These are phyloP conservation scores for Apodemia duryi DNA, from an alignment of 2,888 invertebrate genomes.

Conservation along the genomic window DNA sequence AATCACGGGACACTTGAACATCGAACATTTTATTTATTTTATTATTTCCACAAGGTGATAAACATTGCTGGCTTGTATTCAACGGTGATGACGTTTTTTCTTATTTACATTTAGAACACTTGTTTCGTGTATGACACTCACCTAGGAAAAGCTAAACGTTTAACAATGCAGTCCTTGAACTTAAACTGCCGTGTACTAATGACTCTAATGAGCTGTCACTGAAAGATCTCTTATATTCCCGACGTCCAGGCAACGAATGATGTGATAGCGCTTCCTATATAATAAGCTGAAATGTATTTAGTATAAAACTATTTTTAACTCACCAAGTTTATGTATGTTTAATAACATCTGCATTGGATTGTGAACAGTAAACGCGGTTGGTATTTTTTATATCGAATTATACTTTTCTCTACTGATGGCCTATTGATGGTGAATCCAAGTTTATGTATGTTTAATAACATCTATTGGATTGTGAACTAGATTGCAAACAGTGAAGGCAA, in stretches of 20 bases:
- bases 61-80: constrained; percentile 6
- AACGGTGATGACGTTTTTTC: constrained; percentile 6
- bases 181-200: constrained; percentile 47
- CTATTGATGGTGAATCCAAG: too few species aligned
- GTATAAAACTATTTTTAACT: constrained; percentile 60
- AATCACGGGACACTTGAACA: background rate
- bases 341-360: constrained; percentile 18
- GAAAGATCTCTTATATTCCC: constrained; percentile 39
- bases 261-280: constrained; percentile 38
- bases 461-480: too few species aligned
- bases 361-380: background rate
- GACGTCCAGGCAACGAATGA: constrained; percentile 58
- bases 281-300: constrained; percentile 58
- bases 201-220: constrained; percentile 37
- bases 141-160: constrained; percentile 47
- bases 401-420: background rate
- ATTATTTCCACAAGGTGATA: constrained; percentile 10
- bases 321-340: constrained; percentile 25
- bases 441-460: too few species aligned
- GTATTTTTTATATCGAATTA: background rate
- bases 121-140: constrained; percentile 33
- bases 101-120: constrained; percentile 13
- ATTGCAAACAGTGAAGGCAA: background rate
- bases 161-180: constrained; percentile 55
- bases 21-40: constrained; percentile 1